phyloP scores from a whole-genome alignment of 2,888 invertebrate species.

The Lasioglossum oenotherae region DNA sequence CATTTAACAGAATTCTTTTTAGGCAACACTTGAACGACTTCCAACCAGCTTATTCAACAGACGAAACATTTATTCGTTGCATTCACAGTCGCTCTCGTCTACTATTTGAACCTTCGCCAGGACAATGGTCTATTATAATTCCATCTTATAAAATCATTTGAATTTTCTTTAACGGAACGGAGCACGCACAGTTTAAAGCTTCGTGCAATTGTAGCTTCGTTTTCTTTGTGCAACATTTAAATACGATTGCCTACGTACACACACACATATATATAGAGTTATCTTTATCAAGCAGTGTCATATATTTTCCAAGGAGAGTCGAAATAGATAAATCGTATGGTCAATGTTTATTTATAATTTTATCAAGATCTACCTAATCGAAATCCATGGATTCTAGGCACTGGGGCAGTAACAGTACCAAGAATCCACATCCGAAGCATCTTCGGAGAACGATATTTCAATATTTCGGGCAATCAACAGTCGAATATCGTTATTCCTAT shows the following conservation, averaged over 20 bases:
- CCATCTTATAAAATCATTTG: background rate
- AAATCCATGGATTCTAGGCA: constrained; percentile 62
- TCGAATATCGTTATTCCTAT: constrained; percentile 32
- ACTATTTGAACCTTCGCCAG: background rate
- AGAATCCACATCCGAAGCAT: constrained; percentile 46
- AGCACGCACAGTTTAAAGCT: background rate
- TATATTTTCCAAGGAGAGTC: constrained; percentile 3
- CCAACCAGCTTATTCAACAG: background rate
- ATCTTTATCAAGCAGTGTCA: constrained; percentile 12
- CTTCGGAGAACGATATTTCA: constrained; percentile 21
- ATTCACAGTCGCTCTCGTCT: background rate
- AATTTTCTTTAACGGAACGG: background rate
- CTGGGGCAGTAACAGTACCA: constrained; percentile 79
- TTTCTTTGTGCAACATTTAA: background rate
- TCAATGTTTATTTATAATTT: constrained; percentile 14
- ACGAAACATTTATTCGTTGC: background rate
- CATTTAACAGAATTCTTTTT: background rate
- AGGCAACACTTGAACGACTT: background rate
- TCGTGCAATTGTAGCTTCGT: background rate
- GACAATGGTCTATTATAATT: background rate
- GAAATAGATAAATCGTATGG: constrained; percentile 2
- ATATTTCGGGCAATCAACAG: constrained; percentile 14
- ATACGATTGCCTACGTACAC: background rate
- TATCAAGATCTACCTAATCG: constrained; percentile 11
- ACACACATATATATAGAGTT: background rate